Evolutionary conservation across 2,888 invertebrate species (phyloP), one percentile per base, ranked within the genome.

Genomic region (Eueremaeus valkanovi): DNA sequence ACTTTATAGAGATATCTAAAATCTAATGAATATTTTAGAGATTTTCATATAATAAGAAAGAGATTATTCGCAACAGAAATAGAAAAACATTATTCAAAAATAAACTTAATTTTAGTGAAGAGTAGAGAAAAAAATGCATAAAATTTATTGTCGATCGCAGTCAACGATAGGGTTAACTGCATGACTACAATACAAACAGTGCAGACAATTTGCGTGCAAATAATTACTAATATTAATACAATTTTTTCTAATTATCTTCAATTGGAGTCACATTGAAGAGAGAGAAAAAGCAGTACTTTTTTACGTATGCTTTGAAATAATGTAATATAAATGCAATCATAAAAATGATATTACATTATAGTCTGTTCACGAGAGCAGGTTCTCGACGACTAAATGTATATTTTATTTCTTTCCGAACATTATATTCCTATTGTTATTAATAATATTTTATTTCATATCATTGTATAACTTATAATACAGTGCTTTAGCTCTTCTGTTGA

Each of bases 141-240:
- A 1, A 24, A 27, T 55, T 16, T 8, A 27, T 55, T 9, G 27
- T 3, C 3, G 27, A 24, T 5, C 18, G 6, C 49, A 16, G 18
- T 18, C 3, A 21, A 3, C 9, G 55, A 55, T 55, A 55, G 55
- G 55, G 55, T 55, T 55, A 55, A 18, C 6, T 3, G 49, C 49
- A 49, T 49, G 8, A 3, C 2, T 27, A 3, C 21, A 3, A 55
- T n/a, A n/a, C 49, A 49, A 49, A 49, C 49, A 49, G 6, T 55
- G 55, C n/a, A n/a, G n/a, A n/a, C n/a, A n/a, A 45, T 16, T 45
- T 45, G 45, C 55, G 55, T 55, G 55, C 55, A 55, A 24, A 55
- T 55, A 55, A 55, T 55, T 55, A 18, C 27, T 21, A 55, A 45
- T 45, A 45, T 45, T 45, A 45, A 45, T 45, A 45, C 18, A 16